phyloP scores from a whole-genome alignment of 2,888 invertebrate genomes.

The Petrolisthes cinctipes region DNA sequence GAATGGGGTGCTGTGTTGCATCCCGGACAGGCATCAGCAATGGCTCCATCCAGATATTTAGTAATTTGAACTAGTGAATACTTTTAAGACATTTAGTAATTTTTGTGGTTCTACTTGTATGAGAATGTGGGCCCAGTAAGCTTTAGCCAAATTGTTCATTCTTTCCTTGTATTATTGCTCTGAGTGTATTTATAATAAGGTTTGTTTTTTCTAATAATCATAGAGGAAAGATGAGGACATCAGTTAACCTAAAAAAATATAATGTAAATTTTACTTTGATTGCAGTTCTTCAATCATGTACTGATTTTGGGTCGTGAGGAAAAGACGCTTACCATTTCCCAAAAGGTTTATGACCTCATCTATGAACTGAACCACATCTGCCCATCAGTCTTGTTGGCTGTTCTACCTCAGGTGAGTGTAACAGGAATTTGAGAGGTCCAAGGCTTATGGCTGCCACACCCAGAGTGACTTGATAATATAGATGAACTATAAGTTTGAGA shows the following conservation, averaged over 20 bases:
- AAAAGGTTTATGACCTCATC: conserved; percentile 92
- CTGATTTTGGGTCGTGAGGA: conserved; percentile 93
- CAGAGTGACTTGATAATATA: no score
- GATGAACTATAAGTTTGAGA: background rate
- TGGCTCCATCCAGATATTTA: no score
- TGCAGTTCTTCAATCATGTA: conserved; percentile 94
- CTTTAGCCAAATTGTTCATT: no score
- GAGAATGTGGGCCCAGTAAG: no score
- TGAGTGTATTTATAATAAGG: background rate
- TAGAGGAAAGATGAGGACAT: background rate
- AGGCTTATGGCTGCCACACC: background rate
- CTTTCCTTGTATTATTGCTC: background rate
- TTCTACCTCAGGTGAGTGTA: conserved; percentile 58
- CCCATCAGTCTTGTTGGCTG: conserved; percentile 81
- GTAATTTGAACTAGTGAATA: no score
- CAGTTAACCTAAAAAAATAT: background rate
- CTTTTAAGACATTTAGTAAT: no score
- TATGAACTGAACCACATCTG: conserved; percentile 96
- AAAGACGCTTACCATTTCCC: conserved; percentile 74
- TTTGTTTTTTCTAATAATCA: background rate
- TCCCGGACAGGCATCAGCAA: no score
- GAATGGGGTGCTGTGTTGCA: no score
- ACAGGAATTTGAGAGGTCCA: no score
- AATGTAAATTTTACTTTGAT: conserved; percentile 65
- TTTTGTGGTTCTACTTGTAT: no score